Evolutionary conservation across 1,140 invertebrate genomes (phyloP).

Genomic region (Drosophila mojavensis): DNA sequence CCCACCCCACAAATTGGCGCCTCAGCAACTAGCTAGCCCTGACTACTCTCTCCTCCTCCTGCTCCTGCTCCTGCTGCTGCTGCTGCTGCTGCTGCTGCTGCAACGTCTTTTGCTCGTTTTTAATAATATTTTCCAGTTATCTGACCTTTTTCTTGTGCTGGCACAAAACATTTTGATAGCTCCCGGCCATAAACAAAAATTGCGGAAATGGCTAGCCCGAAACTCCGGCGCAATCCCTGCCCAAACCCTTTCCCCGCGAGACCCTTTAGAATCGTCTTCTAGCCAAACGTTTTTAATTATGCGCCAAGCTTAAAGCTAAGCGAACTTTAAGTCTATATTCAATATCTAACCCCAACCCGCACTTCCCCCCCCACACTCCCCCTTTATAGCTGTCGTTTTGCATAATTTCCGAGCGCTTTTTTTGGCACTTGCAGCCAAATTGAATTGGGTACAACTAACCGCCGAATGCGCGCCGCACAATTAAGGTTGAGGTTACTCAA

Average conservation of each 20-base stretch:
- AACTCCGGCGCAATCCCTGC: background rate
- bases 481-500: conserved; percentile 73
- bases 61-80: background rate
- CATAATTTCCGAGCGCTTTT: conserved; percentile 46
- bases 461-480: conserved; percentile 79
- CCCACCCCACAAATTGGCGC: conserved; percentile 23
- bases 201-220: conserved; percentile 1
- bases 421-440: conserved; percentile 70
- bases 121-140: conserved; percentile 83
- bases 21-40: background rate
- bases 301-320: conserved; percentile 48
- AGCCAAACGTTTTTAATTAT: conserved; percentile 55
- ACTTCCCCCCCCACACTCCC: background rate
- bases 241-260: background rate
- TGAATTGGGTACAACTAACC: conserved; percentile 80
- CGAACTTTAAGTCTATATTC: conserved; percentile 37
- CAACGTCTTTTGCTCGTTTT: conserved; percentile 70
- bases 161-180: conserved; percentile 47
- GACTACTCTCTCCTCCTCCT: background rate
- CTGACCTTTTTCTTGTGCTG: conserved; percentile 74
- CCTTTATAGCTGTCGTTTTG: conserved; percentile 51
- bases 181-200: conserved; percentile 46
- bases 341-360: background rate
- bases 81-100: conserved; percentile 10
- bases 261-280: background rate